Evolutionary conservation across 2,888 invertebrate genomes (phyloP), one percentile per base, ranked within the genome.

Genomic region (Yponomeuta evonymella): DNA sequence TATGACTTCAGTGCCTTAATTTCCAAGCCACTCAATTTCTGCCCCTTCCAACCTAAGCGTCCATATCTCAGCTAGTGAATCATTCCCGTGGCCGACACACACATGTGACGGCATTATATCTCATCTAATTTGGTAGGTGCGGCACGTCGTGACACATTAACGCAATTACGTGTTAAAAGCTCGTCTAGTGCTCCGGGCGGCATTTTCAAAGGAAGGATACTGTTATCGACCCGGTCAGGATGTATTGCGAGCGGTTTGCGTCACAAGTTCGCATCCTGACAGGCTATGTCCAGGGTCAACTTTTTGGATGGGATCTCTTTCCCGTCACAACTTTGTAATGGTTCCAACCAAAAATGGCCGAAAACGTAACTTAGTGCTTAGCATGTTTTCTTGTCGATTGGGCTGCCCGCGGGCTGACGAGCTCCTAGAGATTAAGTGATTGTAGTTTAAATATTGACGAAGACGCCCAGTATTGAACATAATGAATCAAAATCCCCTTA

Each of bases 101-200:
- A 65, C 65, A 65, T 29, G 65, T 2, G 33, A 30, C 30, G 65
- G 29, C 51, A 15, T 58, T 58, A 64, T 67, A 67, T 67, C 29
- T 33, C 30, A 80, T 81, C 76, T 85, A 87, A 89, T 88, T 86
- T 85, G 75, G 79, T 80, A 85, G 84, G 84, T 88, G 86, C 84
- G 83, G 82, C 85, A 83, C 80, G 84, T 79, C 76, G 83, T 82
- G 81, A 83, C 84, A 83, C 86, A 86, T 87, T 89, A 89, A 90
- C 84, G 82, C 86, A 88, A 90, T 90, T 90, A 90, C 80, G 81
- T 86, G 87, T 85, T 90, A 87, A 90, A 90, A 89, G 90, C 88
- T 79, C 82, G 83, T 77, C 80, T 84, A 81, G 81, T 78, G 86
- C 87, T 86, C 81, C 77, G 71, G 81, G 88, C 84, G 77, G 76